Percentiles rank a stretch among this genome's conserved stretches.
Evolutionary conservation across 2,888 invertebrate genomes (phyloP).

Genomic region (Mycalesis mineus): DNA sequence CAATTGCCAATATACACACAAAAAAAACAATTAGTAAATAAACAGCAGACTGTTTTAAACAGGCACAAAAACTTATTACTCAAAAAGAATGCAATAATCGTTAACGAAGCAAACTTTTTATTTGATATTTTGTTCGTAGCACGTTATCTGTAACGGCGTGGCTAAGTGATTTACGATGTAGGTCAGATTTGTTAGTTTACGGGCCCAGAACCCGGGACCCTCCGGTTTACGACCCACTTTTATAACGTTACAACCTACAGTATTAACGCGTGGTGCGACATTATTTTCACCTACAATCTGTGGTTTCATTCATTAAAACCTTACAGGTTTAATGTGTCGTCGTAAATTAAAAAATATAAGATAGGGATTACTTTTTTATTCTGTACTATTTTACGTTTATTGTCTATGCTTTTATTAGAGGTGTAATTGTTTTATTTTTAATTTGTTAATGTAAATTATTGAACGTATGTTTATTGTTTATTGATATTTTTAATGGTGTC

Average conservation of each 20-base stretch:
- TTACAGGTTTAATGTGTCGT: slow-evolving; percentile 5
- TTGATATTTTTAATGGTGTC: too few relatives aligned
- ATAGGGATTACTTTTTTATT: background rate
- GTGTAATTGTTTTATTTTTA: background rate
- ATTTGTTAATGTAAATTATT: too few relatives aligned
- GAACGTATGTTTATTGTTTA: too few relatives aligned
- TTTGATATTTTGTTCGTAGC: slow-evolving; percentile 58
- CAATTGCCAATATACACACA: background rate
- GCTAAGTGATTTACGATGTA: slow-evolving; percentile 75
- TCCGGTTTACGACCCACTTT: slow-evolving; percentile 62
- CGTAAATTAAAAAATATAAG: slow-evolving; percentile 1
- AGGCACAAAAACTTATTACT: background rate
- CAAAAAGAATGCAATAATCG: slow-evolving; percentile 15
- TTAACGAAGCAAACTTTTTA: slow-evolving; percentile 24
- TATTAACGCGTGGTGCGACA: slow-evolving; percentile 30
- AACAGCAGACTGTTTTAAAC: background rate
- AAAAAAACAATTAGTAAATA: background rate
- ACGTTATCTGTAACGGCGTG: slow-evolving; percentile 72
- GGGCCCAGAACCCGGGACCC: slow-evolving; percentile 65
- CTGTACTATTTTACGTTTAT: background rate
- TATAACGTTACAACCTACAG: slow-evolving; percentile 59
- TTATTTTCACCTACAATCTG: slow-evolving; percentile 20
- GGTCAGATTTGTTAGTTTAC: slow-evolving; percentile 77
- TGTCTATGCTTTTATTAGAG: background rate
- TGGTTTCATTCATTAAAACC: slow-evolving; percentile 7